Base-by-base conservation (phyloP, 2,113 vertebrate genomes). In the Microtus richardsoni region DNA sequence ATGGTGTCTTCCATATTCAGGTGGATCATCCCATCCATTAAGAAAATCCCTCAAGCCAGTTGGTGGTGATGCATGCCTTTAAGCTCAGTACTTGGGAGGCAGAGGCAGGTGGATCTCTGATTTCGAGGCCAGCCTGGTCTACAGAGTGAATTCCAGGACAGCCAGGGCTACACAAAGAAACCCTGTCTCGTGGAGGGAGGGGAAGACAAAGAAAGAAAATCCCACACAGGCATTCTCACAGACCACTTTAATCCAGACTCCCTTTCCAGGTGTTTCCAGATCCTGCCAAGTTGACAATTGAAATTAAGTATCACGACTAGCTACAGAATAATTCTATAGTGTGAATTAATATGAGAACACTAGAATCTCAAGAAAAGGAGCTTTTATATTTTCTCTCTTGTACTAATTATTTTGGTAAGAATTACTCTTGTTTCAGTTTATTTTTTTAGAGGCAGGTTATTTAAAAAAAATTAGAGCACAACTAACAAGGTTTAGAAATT, bases 401-500 rank as follows among this genome's bases (percentile, higher is more conserved):
- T 95, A 19, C 7, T 84, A 79, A 74, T 92, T 86, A 88, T 88
- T 95, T 93, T 80, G 44, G 11, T 30, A 93, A 33, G 71, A 95
- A 95, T 89, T 94, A 89, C 36, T 88, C 60, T n/a, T 90, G 16
- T 8, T 91, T 91, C 70, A 83, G 17, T 74, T 94, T 58, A 41
- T 62, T 41, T 52, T 39, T 96, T 85, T 28, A 58, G 94, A 93
- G 90, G 10, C 3, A 66, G 11, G 64, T 75, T 74, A 80, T 93
- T 95, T 44, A 44, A 44, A 54, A 97, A 95, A 94, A 80, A 58
- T 6, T 89, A 33, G 9, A 60, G 21, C 11, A 80, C 28, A 95
- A 93, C 44, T 93, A 89, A 64, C 66, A 77, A 93, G 21, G 94
- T 93, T 91, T 88, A 90, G 62, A 68, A 3, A 77, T 94, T 89